phyloP scores from a whole-genome alignment of 2,797 vertebrate species.

The Varecia variegata region DNA sequence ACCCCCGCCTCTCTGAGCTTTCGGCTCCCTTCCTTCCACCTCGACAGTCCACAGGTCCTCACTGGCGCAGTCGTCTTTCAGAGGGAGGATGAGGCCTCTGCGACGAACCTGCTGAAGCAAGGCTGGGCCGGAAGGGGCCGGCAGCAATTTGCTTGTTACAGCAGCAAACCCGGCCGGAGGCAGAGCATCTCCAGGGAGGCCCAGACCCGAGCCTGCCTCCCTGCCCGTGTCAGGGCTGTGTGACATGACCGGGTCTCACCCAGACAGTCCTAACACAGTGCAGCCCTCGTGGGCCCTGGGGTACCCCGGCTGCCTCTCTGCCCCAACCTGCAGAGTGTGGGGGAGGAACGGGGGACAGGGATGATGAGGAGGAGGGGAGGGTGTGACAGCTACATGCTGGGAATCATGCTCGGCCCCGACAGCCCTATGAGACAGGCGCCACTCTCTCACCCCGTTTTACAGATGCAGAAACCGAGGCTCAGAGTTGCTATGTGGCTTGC shows the following conservation, averaged over 20 bases:
- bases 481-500: not conserved
- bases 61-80: not conserved
- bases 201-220: not conserved
- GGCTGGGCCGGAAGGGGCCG: not conserved
- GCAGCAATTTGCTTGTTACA: not conserved
- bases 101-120: rapidly evolving
- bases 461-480: not conserved
- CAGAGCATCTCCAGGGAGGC: not conserved
- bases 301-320: not conserved
- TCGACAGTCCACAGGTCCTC: no score
- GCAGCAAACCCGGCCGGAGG: not conserved
- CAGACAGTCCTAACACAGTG: rapidly evolving
- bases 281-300: not conserved
- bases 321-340: rapidly evolving
- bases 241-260: not conserved
- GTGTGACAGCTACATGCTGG: rapidly evolving
- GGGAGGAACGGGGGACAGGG: no score
- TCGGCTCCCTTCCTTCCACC: not conserved
- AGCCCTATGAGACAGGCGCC: not conserved
- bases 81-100: not conserved
- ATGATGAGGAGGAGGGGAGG: rapidly evolving
- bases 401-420: no score
- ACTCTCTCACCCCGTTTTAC: not conserved
- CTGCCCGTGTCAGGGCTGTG: rapidly evolving
- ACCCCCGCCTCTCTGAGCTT: rapidly evolving